Base-by-base conservation (phyloP, 2,113 vertebrate species). In the Muntiacus reevesi region DNA sequence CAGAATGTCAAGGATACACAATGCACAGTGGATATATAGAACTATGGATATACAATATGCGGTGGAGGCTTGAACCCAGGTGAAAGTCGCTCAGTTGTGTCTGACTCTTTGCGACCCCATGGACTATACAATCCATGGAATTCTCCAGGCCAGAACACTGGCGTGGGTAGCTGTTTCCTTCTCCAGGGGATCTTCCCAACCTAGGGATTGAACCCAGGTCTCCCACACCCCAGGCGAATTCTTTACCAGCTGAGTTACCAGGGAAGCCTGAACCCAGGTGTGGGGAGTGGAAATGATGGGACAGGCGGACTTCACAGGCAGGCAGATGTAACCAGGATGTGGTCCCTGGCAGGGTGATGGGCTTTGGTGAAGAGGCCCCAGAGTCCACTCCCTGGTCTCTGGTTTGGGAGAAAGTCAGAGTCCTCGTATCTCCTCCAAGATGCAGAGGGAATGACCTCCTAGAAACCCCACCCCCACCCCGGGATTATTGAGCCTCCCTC, bases 251-350 rank as follows among this genome's bases (percentile, higher is more conserved):
- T 71, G n/a, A 71, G n/a, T n/a, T n/a, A 71, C 67, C n/a, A 71
- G 14, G 36, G 21, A 87, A 62, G 60, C n/a, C 85, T 36, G 45
- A 54, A 12, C 60, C 54, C 25, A 7, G 28, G 11, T 0, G 0
- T 5, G 0, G 5, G 27, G 76, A n/a, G 86, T 28, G 1, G 59
- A 40, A 55, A 23, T 5, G 17, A 25, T 19, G 16, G n/a, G 52
- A 2, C 0, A 1, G 30, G 8, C 55, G 14, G 16, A 47, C 3
- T 16, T 1, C 78, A 8, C 0, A 0, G 43, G 28, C 45, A 71
- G 45, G 55, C 45, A 52, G 28, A 54, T 3, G 1, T 3, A 12
- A 21, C 43, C 50, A n/a, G 76, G 50, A 21, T 28, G 1, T 4
- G 57, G 28, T 14, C 64, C 2, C 52, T 4, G 3, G n/a, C 17